Conservation (phyloP, 2,888 invertebrate species). For the Cybosia mesomella region DNA sequence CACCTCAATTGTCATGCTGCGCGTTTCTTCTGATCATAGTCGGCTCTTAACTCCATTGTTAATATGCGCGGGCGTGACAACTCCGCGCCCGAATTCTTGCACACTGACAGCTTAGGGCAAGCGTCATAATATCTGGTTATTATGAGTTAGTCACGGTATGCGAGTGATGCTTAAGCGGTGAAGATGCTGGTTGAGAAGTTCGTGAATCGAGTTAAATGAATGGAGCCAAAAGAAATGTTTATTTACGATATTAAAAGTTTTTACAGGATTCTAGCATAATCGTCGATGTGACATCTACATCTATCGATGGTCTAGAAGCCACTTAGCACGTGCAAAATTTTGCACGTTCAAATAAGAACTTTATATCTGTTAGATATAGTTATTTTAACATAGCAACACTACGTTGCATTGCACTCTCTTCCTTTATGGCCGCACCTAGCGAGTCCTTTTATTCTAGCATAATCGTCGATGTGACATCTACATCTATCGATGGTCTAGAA, state of each 20-base stretch:
- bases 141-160: constrained; percentile 30
- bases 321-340: no score
- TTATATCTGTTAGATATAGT: no score
- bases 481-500: no score
- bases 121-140: constrained; percentile 44
- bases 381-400: no score
- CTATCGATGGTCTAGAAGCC: no score
- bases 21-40: constrained; percentile 44
- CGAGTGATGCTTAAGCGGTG: neutral
- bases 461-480: no score
- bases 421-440: no score
- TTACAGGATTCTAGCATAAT: neutral
- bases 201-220: neutral
- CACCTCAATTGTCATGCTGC: constrained; percentile 31
- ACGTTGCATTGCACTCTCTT: no score
- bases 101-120: constrained; percentile 56
- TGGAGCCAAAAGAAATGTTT: neutral
- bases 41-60: constrained; percentile 48
- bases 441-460: no score
- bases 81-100: constrained; percentile 72
- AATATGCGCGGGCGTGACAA: constrained; percentile 52
- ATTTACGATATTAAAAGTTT: neutral
- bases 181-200: neutral
- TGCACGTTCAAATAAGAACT: no score
- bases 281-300: no score